A percentile compares a stretch with the other conserved stretches of the same genome.
These are phyloP conservation scores for Carassius carassius DNA, from an alignment of 2,113 vertebrate species.

Conservation along the genomic window DNA sequence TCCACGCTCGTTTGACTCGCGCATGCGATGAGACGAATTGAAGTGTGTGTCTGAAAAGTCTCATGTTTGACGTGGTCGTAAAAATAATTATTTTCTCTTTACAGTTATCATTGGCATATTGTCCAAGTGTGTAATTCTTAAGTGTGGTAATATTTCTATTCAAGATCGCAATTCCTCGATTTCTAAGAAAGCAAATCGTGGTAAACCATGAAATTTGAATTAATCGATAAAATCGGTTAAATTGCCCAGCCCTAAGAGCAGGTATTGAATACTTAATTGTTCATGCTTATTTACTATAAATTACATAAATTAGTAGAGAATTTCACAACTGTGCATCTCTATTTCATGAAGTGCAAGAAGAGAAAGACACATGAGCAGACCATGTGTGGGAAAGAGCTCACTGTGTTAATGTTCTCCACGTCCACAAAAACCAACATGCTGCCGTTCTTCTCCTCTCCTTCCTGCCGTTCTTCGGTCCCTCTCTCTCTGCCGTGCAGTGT, in stretches of 20 bases:
- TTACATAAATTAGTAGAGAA: neutral
- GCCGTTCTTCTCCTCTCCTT: conserved; percentile 71
- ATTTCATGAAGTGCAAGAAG: neutral
- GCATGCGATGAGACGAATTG: too few relatives aligned
- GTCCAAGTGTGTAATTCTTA: too few relatives aligned
- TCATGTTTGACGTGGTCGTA: too few relatives aligned
- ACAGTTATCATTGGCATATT: too few relatives aligned
- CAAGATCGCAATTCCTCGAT: too few relatives aligned
- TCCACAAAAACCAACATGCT: conserved; percentile 92
- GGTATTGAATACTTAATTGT: neutral
- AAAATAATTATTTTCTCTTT: too few relatives aligned
- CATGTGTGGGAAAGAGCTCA: conserved; percentile 66
- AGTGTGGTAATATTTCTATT: too few relatives aligned
- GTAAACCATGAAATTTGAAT: too few relatives aligned
- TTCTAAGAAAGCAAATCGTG: too few relatives aligned
- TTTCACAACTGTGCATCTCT: neutral
- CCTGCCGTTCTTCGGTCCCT: conserved; percentile 60
- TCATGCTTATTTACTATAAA: neutral
- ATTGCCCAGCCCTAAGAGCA: neutral
- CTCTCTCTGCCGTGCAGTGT: conserved; percentile 66
- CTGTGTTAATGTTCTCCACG: conserved; percentile 94
- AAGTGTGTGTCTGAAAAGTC: too few relatives aligned
- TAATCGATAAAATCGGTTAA: too few relatives aligned
- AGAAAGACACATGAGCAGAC: neutral
- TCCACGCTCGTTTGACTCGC: too few relatives aligned